Evolutionary conservation across 2,797 vertebrate species (phyloP).

Genomic region (Scolopax rusticola): DNA sequence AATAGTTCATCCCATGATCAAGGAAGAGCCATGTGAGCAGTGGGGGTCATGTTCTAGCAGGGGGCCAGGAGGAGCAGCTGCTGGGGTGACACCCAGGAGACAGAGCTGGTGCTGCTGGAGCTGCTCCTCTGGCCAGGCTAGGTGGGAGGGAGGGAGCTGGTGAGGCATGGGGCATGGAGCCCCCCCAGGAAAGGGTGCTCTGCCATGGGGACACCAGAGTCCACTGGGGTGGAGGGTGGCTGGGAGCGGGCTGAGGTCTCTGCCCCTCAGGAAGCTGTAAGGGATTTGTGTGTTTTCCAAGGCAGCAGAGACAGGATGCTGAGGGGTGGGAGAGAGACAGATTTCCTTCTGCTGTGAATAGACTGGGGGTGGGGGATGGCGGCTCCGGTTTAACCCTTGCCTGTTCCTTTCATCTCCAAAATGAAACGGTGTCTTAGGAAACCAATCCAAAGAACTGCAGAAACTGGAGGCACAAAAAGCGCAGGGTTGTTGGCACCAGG

Average conservation of each 20-base stretch:
- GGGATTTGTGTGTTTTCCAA: conserved; percentile 59
- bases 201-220: background rate
- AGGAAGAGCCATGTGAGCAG: background rate
- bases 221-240: accelerated
- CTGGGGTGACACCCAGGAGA: background rate
- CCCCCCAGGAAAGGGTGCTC: background rate
- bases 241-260: conserved; percentile 25
- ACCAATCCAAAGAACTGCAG: background rate
- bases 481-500: background rate
- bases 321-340: conserved; percentile 64
- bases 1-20: background rate
- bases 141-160: background rate
- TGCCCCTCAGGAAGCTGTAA: conserved; percentile 46
- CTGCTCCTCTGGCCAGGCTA: background rate
- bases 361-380: conserved; percentile 22
- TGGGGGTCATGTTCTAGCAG: background rate
- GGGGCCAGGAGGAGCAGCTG: background rate
- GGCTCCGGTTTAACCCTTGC: conserved; percentile 29
- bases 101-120: background rate
- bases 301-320: conserved; percentile 63
- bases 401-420: background rate
- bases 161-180: background rate
- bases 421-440: background rate
- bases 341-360: conserved; percentile 67
- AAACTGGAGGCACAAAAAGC: background rate